Evolutionary conservation across 1,140 invertebrate genomes (phyloP).

Genomic region (Cotesia typhae): DNA sequence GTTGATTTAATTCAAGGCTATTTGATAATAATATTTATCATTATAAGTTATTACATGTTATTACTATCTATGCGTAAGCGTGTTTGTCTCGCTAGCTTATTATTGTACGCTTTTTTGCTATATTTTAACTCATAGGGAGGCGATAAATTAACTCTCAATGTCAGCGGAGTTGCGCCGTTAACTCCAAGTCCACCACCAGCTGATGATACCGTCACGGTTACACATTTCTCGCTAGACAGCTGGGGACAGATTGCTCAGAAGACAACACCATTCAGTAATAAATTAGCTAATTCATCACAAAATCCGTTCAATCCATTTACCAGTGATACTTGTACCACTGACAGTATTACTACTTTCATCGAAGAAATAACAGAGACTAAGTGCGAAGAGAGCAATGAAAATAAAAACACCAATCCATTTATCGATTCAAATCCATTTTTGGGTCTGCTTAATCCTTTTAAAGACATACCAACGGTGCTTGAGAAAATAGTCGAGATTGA

Average conservation of each 20-base stretch:
- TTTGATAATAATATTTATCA: conserved; percentile 21
- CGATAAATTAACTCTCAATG: conserved; percentile 77
- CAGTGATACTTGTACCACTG: conserved; percentile 35
- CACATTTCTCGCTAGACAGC: conserved; percentile 63
- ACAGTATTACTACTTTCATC: conserved; percentile 46
- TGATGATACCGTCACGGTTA: conserved; percentile 63
- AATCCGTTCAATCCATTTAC: conserved; percentile 64
- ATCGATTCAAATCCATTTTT: conserved; percentile 68
- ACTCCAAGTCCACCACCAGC: conserved; percentile 44
- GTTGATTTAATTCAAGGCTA: conserved; percentile 16
- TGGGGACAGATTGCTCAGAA: conserved; percentile 64
- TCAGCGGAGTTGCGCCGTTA: conserved; percentile 60
- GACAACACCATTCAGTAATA: conserved; percentile 59
- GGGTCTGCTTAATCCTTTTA: conserved; percentile 61
- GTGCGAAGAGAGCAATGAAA: conserved; percentile 54
- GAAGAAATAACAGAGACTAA: conserved; percentile 40
- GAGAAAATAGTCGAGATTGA: conserved; percentile 39
- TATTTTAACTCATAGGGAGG: conserved; percentile 69
- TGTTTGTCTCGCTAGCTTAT: conserved; percentile 32
- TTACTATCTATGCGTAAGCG: conserved; percentile 8
- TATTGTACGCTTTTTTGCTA: conserved; percentile 54
- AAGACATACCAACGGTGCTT: conserved; percentile 25
- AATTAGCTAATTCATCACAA: conserved; percentile 57
- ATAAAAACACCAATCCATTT: conserved; percentile 68
- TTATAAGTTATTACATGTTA: conserved; percentile 1